Percentiles rank a stretch among this genome's conserved stretches.
phyloP scores from a whole-genome alignment of 2,113 vertebrate genomes.

The Mesitornis unicolor region DNA sequence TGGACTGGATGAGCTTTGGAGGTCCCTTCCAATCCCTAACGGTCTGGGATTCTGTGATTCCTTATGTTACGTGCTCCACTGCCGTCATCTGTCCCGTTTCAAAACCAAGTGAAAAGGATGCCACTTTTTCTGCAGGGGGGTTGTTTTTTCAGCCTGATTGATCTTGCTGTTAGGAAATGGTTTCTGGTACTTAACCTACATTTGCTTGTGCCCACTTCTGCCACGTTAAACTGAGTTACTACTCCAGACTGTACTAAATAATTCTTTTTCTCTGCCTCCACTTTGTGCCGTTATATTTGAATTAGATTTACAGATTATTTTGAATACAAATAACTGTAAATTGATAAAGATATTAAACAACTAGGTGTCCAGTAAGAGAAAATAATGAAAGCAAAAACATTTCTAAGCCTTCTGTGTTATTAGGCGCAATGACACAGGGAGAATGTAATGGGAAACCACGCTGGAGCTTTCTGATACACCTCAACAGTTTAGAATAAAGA shows the following conservation, averaged over 20 bases:
- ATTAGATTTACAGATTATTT: slow-evolving; percentile 45
- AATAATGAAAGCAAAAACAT: slow-evolving; percentile 52
- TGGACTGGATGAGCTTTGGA: too few relatives aligned
- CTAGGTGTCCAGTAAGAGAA: slow-evolving; percentile 11
- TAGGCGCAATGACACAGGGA: slow-evolving; percentile 48
- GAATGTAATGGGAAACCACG: slow-evolving; percentile 51
- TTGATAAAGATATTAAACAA: slow-evolving; percentile 48
- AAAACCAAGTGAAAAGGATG: not conserved
- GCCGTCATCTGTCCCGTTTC: not conserved
- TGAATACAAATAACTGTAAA: slow-evolving; percentile 47
- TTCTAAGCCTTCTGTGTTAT: slow-evolving; percentile 39
- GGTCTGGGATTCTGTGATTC: too few relatives aligned
- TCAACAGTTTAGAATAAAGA: slow-evolving; percentile 50
- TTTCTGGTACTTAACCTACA: slow-evolving; percentile 27
- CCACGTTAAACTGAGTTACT: not conserved
- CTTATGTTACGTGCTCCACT: not conserved
- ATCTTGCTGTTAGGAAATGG: not conserved
- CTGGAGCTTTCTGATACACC: slow-evolving; percentile 49
- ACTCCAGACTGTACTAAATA: not conserved
- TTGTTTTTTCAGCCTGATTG: not conserved
- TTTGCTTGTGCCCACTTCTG: not conserved
- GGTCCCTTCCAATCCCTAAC: too few relatives aligned
- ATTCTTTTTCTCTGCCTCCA: slow-evolving; percentile 11
- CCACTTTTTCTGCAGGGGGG: not conserved
- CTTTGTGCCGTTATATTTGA: slow-evolving; percentile 5